Conservation (phyloP, 2,113 vertebrate genomes). For the Phylloscopus trochilus region DNA sequence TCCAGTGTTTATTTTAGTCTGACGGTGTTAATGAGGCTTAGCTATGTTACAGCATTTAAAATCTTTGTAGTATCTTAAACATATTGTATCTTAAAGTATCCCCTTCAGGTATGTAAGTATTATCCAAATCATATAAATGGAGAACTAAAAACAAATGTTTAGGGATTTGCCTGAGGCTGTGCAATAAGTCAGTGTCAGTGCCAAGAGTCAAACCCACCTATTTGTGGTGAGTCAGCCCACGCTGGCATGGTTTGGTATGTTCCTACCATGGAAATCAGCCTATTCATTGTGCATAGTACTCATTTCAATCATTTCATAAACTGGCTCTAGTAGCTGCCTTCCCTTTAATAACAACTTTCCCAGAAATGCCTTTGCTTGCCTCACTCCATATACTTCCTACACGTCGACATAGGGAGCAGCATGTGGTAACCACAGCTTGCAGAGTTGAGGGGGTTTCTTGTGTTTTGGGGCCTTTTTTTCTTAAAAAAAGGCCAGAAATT, state of each 20-base stretch:
- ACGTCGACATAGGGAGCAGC: neutral
- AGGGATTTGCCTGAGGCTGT: neutral
- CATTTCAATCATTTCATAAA: slow-evolving; percentile 8
- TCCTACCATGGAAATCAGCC: slow-evolving; percentile 32
- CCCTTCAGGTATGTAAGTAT: neutral
- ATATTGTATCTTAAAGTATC: slow-evolving; percentile 38
- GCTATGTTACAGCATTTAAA: slow-evolving; percentile 8
- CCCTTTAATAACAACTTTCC: slow-evolving; percentile 32
- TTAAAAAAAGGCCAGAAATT: neutral
- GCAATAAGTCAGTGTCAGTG: neutral
- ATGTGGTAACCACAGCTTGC: neutral
- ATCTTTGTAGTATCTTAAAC: slow-evolving; percentile 37
- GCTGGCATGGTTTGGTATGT: slow-evolving; percentile 8
- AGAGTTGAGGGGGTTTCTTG: neutral
- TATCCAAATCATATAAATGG: slow-evolving; percentile 15
- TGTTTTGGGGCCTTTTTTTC: neutral
- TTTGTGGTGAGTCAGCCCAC: slow-evolving; percentile 54
- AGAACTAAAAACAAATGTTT: slow-evolving; percentile 28
- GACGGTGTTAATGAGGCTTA: neutral
- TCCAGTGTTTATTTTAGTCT: neutral
- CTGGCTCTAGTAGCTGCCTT: neutral
- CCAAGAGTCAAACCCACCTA: slow-evolving; percentile 16
- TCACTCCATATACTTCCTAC: neutral
- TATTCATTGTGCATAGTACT: neutral
- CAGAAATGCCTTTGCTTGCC: slow-evolving; percentile 14